phyloP scores from a whole-genome alignment of 2,797 vertebrate species.

The Premnoplex brunnescens region DNA sequence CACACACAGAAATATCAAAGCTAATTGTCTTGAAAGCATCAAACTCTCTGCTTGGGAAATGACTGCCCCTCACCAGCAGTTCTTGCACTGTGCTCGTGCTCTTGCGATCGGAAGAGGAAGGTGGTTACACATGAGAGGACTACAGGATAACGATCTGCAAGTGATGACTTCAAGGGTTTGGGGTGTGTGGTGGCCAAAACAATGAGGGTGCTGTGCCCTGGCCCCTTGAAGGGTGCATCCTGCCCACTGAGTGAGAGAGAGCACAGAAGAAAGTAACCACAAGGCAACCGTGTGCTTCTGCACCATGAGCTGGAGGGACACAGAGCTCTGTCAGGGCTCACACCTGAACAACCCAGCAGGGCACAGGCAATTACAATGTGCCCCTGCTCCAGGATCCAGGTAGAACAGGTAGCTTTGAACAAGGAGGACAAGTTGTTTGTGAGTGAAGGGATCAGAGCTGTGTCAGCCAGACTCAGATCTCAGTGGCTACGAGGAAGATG shows the following conservation, averaged over 20 bases:
- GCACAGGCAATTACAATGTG: neutral
- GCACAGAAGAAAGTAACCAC: rapidly evolving
- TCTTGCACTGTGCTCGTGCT: neutral
- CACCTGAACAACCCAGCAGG: neutral
- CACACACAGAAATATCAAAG: neutral
- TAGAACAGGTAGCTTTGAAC: neutral
- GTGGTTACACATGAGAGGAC: neutral
- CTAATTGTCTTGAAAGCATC: neutral
- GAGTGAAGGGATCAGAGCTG: neutral
- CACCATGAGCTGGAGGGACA: neutral
- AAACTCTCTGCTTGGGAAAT: neutral
- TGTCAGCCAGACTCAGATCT: neutral
- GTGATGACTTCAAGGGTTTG: neutral
- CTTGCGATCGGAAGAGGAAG: neutral
- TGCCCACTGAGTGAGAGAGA: neutral
- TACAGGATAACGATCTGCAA: neutral
- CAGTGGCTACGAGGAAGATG: rapidly evolving
- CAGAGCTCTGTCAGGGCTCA: neutral
- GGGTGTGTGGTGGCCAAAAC: neutral
- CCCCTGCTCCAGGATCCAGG: neutral
- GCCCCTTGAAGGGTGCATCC: neutral
- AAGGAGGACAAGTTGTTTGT: neutral
- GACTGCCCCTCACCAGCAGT: neutral
- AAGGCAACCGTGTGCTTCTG: rapidly evolving
- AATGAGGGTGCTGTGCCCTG: neutral